Conservation (phyloP, 1,140 invertebrate species). For the Augochlora pura region DNA sequence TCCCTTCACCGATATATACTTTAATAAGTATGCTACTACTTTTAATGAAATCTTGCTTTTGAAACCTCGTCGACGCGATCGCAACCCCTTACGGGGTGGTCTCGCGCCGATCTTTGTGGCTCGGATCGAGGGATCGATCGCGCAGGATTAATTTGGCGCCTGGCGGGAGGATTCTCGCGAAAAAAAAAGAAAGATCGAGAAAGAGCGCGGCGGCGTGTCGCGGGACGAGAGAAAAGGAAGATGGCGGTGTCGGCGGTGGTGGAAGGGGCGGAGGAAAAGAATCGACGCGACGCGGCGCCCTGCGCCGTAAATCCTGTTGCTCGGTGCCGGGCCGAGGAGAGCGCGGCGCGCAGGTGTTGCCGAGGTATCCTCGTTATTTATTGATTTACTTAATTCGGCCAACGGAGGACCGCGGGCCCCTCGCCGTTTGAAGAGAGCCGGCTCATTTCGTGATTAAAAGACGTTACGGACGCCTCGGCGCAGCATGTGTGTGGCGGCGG, state of each 20-base stretch:
- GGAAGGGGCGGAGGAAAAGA: constrained; percentile 27
- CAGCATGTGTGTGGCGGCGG: constrained; percentile 76
- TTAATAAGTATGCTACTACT: too few species aligned
- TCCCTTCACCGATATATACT: too few species aligned
- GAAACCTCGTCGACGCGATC: too few species aligned
- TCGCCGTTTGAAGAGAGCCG: constrained; percentile 73
- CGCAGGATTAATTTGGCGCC: too few species aligned
- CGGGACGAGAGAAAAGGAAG: not conserved
- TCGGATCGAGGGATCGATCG: too few species aligned
- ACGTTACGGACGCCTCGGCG: constrained; percentile 77
- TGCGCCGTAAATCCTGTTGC: constrained; percentile 63
- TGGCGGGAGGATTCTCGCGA: too few species aligned
- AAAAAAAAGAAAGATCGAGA: not conserved
- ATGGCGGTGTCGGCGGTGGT: not conserved
- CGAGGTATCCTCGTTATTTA: constrained; percentile 77
- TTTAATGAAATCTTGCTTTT: too few species aligned
- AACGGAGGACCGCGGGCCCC: constrained; percentile 71
- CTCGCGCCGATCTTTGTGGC: too few species aligned
- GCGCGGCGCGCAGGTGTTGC: constrained; percentile 74
- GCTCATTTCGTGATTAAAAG: constrained; percentile 80
- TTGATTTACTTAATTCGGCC: constrained; percentile 80
- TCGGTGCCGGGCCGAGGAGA: constrained; percentile 59
- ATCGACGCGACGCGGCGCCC: constrained; percentile 52
- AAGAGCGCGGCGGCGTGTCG: not conserved
- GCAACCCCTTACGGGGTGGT: too few species aligned